Base-by-base conservation (phyloP, 1,140 invertebrate genomes). In the Conus ventricosus region DNA sequence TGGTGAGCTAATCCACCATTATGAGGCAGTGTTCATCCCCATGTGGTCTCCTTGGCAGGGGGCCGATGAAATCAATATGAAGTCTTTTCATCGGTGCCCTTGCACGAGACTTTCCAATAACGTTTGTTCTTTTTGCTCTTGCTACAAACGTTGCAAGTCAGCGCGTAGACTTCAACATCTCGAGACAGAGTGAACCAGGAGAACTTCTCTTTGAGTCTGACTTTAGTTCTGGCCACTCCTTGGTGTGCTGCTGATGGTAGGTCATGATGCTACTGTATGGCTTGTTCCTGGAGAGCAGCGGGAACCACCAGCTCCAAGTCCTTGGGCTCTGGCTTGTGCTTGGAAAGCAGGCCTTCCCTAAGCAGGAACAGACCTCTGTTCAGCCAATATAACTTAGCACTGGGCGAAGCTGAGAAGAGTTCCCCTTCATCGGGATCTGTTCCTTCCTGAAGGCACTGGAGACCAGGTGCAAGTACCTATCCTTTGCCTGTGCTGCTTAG, bases 1-100 rank as follows among this genome's bases (percentile, higher is more conserved):
- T 67, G 23, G 85, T 86, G 63, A 86, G 75, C 23, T 86, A 63
- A 53, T 86, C 85, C 39, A 67, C 85, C 67, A 86, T 86, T 15
- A 86, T 15, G 15, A 86, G 71, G 23, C 20, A 23, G 63, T 39
- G 63, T 7, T 15, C 17, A 39, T 86, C 75, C 3, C 67, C 60
- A 8, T 71, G 13, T 27, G 20, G 2, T 54, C 15, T 86, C 10
- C 17, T 6, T 5, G 85, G 60, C 5, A 71, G 63, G 10, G 67
- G 51, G 6, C 67, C 67, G 5, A 75, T 39, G 53, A 86, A 27
- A 86, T 75, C 85, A 25, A 86, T 39, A 27, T 39, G 57, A 15
- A 86, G 3, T 1, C 10, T 4, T 39, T 39, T 3, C 39, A 39
- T 39, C 7, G 15, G 27, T 54, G 75, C 8, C 1, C 23, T 39